Evolutionary conservation across 2,888 invertebrate species (phyloP).

Genomic region (Cactoblastis cactorum): DNA sequence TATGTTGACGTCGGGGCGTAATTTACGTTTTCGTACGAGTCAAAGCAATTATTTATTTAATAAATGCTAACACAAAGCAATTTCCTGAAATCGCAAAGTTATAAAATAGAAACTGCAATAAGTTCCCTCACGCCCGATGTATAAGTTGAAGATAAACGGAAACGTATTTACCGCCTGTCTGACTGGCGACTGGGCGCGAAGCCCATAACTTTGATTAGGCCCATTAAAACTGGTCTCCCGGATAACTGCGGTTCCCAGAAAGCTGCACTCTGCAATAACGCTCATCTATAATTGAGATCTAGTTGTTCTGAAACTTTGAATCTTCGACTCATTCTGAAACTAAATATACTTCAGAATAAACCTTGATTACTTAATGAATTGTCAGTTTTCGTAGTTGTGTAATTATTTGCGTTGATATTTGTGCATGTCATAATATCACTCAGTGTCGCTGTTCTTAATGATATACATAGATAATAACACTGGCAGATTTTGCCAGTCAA

Average conservation of each 20-base stretch:
- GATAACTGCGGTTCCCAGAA: neutral
- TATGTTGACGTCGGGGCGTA: no score
- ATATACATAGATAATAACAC: no score
- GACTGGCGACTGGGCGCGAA: neutral
- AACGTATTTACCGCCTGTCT: neutral
- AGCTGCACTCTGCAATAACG: neutral
- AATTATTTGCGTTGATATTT: no score
- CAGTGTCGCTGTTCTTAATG: no score
- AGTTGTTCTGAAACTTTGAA: neutral
- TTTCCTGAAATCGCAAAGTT: neutral
- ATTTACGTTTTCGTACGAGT: no score
- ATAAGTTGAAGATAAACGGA: neutral
- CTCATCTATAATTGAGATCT: slow-evolving; percentile 5
- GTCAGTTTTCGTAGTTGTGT: no score
- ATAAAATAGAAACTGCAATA: neutral
- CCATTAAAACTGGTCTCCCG: neutral
- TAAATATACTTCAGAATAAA: neutral
- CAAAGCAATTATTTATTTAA: no score
- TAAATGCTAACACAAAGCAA: no score
- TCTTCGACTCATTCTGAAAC: neutral
- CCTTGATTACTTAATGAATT: no score
- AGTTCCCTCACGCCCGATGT: no score
- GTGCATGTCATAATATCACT: no score
- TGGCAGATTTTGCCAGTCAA: no score
- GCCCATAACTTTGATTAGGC: neutral